These are phyloP conservation scores for Liopterus haemorrhoidalis DNA, from an alignment of 2,888 invertebrate species.

Conservation along the genomic window DNA sequence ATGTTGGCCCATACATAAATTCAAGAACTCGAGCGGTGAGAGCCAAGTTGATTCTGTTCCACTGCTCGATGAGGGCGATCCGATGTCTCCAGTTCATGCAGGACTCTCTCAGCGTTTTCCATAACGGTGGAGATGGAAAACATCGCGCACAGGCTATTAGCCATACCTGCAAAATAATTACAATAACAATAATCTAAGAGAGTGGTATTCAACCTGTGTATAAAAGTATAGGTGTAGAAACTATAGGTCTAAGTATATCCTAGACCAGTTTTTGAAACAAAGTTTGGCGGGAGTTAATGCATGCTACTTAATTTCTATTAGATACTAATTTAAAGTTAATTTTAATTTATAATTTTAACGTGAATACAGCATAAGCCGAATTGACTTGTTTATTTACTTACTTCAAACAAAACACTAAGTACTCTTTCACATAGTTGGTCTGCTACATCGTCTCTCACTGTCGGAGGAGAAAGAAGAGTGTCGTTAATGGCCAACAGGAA, in stretches of 20 bases:
- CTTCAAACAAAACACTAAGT: constrained; percentile 86
- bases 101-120: constrained; percentile 91
- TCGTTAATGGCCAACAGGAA: constrained; percentile 88
- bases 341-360: constrained; percentile 4
- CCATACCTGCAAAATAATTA: constrained; percentile 51
- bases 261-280: background rate
- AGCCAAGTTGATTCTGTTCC: constrained; percentile 88
- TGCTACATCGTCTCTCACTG: constrained; percentile 84
- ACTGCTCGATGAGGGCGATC: constrained; percentile 85
- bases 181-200: constrained; percentile 7
- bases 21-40: constrained; percentile 76
- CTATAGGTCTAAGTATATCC: background rate
- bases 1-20: constrained; percentile 83
- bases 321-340: background rate
- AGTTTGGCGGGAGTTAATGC: background rate
- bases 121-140: constrained; percentile 91
- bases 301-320: constrained; percentile 1
- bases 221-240: too few species aligned
- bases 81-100: constrained; percentile 93
- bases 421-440: constrained; percentile 93
- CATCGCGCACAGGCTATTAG: constrained; percentile 68
- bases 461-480: constrained; percentile 84
- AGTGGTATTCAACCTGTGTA: constrained; percentile 32
- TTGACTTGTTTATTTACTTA: too few species aligned
- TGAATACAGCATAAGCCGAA: constrained; percentile 28